Conservation (phyloP, 2,797 vertebrate species). For the Enteromius anoplus region DNA sequence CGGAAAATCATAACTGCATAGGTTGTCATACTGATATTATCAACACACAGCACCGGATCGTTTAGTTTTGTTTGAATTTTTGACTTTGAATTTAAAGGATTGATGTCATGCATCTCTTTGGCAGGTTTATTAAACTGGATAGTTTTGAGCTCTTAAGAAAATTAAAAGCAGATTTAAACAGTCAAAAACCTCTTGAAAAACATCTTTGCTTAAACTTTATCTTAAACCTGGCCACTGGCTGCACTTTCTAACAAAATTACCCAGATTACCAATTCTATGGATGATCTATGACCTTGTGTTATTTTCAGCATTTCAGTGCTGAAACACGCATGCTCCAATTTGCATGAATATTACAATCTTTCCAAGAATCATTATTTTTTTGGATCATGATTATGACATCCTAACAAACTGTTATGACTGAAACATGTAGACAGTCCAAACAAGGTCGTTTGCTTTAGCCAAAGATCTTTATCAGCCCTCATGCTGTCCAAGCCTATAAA, state of each 20-base stretch:
- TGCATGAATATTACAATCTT: background rate
- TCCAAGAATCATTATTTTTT: background rate
- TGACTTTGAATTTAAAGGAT: background rate
- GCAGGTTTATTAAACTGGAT: conserved; percentile 27
- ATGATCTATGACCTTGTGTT: conserved; percentile 1
- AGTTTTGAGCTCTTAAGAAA: background rate
- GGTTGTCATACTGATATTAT: conserved; percentile 16
- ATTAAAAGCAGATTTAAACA: conserved; percentile 19
- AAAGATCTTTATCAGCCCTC: conserved; percentile 30
- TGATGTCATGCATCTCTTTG: conserved; percentile 4
- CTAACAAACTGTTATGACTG: conserved; percentile 7
- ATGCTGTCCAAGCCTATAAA: conserved; percentile 14
- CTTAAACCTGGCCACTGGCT: background rate
- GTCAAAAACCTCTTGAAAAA: background rate
- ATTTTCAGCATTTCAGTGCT: background rate
- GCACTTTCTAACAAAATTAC: conserved; percentile 21
- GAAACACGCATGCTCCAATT: background rate
- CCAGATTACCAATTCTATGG: conserved; percentile 7
- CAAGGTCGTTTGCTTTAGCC: conserved; percentile 10
- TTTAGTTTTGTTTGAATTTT: conserved; percentile 1
- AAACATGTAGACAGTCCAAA: conserved; percentile 40
- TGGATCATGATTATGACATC: conserved; percentile 13
- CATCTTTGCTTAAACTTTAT: conserved; percentile 5
- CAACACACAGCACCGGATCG: background rate
- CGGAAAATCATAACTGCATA: conserved; percentile 1